A percentile compares a stretch with the other conserved stretches of the same genome.
These are phyloP conservation scores for Sebastes steindachneri DNA, from an alignment of 2,797 vertebrate genomes.

Conservation along the genomic window DNA sequence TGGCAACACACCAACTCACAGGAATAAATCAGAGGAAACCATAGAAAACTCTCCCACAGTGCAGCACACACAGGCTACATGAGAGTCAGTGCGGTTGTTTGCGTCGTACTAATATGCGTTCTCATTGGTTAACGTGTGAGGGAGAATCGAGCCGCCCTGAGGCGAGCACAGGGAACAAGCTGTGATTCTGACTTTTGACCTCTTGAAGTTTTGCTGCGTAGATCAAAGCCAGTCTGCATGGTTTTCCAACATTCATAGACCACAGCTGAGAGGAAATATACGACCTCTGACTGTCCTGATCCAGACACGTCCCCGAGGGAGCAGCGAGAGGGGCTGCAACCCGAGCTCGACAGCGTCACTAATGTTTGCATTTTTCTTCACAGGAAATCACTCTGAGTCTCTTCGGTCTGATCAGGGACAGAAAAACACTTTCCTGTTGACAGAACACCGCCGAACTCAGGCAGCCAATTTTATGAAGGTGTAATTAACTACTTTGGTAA, in stretches of 20 bases:
- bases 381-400: slow-evolving; percentile 79
- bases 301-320: slow-evolving; percentile 73
- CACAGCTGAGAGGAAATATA: slow-evolving; percentile 65
- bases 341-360: slow-evolving; percentile 58
- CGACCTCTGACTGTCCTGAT: slow-evolving; percentile 76
- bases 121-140: slow-evolving; percentile 10
- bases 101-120: not conserved
- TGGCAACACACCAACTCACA: not conserved
- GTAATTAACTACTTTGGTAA: slow-evolving; percentile 56
- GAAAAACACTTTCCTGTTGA: slow-evolving; percentile 74
- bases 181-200: slow-evolving; percentile 56
- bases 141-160: not conserved
- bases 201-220: slow-evolving; percentile 41
- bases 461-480: slow-evolving; percentile 33
- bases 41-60: slow-evolving; percentile 17
- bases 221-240: slow-evolving; percentile 70
- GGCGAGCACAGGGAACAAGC: not conserved
- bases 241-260: slow-evolving; percentile 54
- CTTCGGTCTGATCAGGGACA: slow-evolving; percentile 72
- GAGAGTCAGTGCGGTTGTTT: not conserved
- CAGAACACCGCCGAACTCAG: slow-evolving; percentile 21
- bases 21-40: not conserved
- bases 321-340: slow-evolving; percentile 42
- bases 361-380: slow-evolving; percentile 76
- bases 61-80: not conserved